A percentile compares a stretch with the other conserved stretches of the same genome.
phyloP scores from a whole-genome alignment of 1,140 invertebrate genomes.

The Drosophila sucinea region DNA sequence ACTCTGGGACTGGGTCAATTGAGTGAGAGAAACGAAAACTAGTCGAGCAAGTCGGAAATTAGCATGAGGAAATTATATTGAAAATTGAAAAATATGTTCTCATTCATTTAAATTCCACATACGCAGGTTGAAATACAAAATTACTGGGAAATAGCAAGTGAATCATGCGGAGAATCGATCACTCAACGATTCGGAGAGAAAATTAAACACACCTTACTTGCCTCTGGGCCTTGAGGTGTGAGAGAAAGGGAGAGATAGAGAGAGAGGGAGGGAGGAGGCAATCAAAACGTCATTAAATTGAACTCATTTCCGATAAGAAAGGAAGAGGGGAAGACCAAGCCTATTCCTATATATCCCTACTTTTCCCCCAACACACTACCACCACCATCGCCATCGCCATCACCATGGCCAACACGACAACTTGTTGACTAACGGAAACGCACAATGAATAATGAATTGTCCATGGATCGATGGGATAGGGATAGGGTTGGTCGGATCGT shows the following conservation, averaged over 20 bases:
- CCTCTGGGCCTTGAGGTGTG: neutral
- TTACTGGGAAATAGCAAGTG: constrained; percentile 61
- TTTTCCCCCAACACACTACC: neutral
- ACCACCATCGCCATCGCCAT: constrained; percentile 4
- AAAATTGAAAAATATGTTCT: constrained; percentile 20
- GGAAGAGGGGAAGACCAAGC: constrained; percentile 33
- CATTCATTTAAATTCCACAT: constrained; percentile 26
- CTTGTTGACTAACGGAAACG: constrained; percentile 68
- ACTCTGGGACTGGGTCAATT: constrained; percentile 68
- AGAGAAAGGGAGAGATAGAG: neutral
- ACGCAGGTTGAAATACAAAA: constrained; percentile 27
- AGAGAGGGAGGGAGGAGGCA: constrained; percentile 32
- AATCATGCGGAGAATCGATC: constrained; percentile 48
- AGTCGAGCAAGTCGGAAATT: constrained; percentile 43
- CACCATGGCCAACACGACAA: constrained; percentile 13
- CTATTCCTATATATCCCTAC: constrained; percentile 11
- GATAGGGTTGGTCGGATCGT: constrained; percentile 27
- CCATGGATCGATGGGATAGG: constrained; percentile 26
- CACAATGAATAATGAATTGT: constrained; percentile 68
- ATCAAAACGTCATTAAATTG: constrained; percentile 65
- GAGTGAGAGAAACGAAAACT: constrained; percentile 38
- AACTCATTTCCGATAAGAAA: constrained; percentile 64
- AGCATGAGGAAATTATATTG: constrained; percentile 16
- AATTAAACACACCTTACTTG: constrained; percentile 56
- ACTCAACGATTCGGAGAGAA: constrained; percentile 60